These are phyloP conservation scores for Batillaria attramentaria DNA, from an alignment of 1,140 invertebrate genomes.

Conservation along the genomic window DNA sequence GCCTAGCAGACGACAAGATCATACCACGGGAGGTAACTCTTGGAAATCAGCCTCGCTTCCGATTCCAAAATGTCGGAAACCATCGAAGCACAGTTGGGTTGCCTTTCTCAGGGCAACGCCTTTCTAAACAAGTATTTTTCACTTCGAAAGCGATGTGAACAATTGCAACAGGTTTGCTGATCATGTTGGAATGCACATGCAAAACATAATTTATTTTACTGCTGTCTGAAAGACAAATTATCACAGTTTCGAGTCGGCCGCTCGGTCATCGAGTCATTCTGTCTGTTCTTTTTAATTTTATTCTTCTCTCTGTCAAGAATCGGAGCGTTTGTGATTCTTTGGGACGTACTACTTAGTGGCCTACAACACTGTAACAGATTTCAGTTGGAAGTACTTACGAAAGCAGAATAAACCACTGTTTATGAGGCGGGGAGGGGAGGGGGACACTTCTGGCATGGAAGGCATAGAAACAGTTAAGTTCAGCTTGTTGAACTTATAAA, in stretches of 20 bases:
- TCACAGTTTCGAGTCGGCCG: background rate
- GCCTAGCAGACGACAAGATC: no score
- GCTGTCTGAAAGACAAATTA: background rate
- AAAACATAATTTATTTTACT: background rate
- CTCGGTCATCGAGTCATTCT: background rate
- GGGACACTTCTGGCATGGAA: background rate
- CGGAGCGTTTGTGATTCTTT: background rate
- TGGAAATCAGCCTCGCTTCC: background rate
- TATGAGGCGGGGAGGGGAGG: no score
- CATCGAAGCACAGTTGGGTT: constrained; percentile 49
- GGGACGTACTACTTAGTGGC: background rate
- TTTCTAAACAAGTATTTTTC: constrained; percentile 60
- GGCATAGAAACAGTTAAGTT: background rate
- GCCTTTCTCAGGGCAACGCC: constrained; percentile 50
- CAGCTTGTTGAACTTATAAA: background rate
- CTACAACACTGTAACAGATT: no score
- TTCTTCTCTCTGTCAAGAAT: background rate
- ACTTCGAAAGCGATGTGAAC: constrained; percentile 59
- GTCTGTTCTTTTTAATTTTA: background rate
- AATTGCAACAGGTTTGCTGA: constrained; percentile 58
- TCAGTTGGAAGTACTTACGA: no score
- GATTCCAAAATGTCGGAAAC: constrained; percentile 30
- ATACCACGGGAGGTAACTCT: constrained; percentile 24
- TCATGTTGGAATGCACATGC: background rate
- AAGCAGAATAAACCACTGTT: no score